Base-by-base conservation (phyloP, 1,140 invertebrate genomes). In the Hylyphantes graminicola region DNA sequence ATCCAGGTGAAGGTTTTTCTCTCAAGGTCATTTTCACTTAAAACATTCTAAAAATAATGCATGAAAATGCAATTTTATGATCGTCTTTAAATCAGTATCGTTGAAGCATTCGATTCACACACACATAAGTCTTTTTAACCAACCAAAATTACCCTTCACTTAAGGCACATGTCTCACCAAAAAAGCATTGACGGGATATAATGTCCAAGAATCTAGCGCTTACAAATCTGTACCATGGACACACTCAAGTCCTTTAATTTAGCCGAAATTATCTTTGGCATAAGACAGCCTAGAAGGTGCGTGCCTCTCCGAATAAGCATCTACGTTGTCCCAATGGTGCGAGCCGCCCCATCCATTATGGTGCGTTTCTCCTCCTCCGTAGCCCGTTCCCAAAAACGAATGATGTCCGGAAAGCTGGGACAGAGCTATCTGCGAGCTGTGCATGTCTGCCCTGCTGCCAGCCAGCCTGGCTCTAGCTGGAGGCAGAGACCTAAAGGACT, bases 401-500 rank as follows among this genome's bases (percentile, higher is more conserved):
- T 86, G 79, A 50, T 68, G 85, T 7, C 85, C 85, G 12, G 85
- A 86, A 11, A 86, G 55, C 15, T 84, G 80, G 17, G 86, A 84
- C 10, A 85, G n/a, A 13, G 86, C 74, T 15, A 85, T 84, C 12
- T 86, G 86, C 19, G 86, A 86, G 15, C 73, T 78, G 15, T 80
- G 64, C 15, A 86, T 51, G 21, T 78, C 86, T 55, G 19, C 19
- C 21, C 65, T 67, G 9, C 57, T 67, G 0, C 68, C 72, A 68
- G 74, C 74, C 65, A 85, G 54, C n/a, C 54, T 53, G 35, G 64
- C 76, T 21, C 81, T 61, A 5, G 72, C 72, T 11, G 86, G 80
- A 7, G 86, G 57, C 12, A 85, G 53, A n/a, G 86, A 86, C 9
- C 81, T 61, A 12, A 85, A 81, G 12, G 86, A 86, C 89, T 86